Percentiles rank a stretch among this genome's conserved stretches.
Conservation (phyloP, 2,113 vertebrate genomes). For the Rissa tridactyla region DNA sequence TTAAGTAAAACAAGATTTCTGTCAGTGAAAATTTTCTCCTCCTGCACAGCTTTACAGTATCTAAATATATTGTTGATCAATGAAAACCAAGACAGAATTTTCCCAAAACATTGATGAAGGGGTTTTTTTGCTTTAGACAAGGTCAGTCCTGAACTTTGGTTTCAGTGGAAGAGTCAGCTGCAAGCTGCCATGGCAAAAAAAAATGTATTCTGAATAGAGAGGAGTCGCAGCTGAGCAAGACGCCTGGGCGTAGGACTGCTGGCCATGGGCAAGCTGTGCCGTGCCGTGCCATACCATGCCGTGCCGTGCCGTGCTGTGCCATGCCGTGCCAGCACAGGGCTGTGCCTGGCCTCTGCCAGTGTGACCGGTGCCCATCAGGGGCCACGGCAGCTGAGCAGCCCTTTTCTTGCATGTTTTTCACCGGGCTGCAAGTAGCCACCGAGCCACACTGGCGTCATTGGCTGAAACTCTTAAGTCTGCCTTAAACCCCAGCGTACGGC, state of each 20-base stretch:
- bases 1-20: background rate
- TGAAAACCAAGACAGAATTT: background rate
- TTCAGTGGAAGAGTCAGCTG: background rate
- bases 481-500: background rate
- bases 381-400: rapidly evolving
- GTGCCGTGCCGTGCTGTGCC: background rate
- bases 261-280: background rate
- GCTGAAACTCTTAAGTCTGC: background rate
- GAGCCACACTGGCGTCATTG: rapidly evolving
- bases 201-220: background rate
- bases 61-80: background rate
- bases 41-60: background rate
- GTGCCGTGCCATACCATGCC: background rate
- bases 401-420: rapidly evolving
- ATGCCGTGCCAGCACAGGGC: rapidly evolving
- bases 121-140: background rate
- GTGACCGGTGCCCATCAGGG: rapidly evolving
- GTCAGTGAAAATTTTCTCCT: background rate
- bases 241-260: background rate
- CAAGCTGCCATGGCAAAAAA: background rate
- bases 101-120: background rate
- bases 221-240: background rate
- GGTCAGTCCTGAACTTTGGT: background rate
- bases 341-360: background rate
- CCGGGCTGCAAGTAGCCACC: rapidly evolving